Evolutionary conservation across 2,888 invertebrate species (phyloP).

Genomic region (Lamellibrachia columna): DNA sequence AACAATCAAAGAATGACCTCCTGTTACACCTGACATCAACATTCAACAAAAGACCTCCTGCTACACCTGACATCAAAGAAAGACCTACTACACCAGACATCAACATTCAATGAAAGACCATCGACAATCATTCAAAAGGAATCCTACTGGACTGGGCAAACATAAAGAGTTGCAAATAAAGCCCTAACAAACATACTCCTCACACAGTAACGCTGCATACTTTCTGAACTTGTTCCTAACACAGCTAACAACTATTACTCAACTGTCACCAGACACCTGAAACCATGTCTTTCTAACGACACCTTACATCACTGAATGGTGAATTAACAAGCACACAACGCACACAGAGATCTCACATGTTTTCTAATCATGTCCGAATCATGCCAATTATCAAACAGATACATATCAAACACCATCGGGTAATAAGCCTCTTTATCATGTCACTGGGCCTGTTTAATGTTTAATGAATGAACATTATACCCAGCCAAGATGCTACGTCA

Average conservation of each 20-base stretch:
- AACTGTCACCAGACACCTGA: neutral
- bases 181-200: neutral
- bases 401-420: neutral
- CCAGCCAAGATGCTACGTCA: neutral
- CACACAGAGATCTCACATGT: neutral
- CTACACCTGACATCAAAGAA: no score
- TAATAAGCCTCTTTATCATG: neutral
- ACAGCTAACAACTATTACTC: neutral
- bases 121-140: neutral
- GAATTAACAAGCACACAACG: neutral
- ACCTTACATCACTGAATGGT: neutral
- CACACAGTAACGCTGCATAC: neutral
- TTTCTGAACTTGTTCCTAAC: neutral
- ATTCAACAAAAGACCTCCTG: no score
- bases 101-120: no score
- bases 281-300: neutral
- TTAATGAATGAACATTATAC: neutral
- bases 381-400: neutral
- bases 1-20: neutral
- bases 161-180: neutral
- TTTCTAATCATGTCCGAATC: neutral
- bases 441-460: neutral
- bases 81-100: no score
- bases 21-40: neutral
- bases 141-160: neutral